Conservation (phyloP, 2,888 invertebrate species). For the Sminthurinus aureus region DNA sequence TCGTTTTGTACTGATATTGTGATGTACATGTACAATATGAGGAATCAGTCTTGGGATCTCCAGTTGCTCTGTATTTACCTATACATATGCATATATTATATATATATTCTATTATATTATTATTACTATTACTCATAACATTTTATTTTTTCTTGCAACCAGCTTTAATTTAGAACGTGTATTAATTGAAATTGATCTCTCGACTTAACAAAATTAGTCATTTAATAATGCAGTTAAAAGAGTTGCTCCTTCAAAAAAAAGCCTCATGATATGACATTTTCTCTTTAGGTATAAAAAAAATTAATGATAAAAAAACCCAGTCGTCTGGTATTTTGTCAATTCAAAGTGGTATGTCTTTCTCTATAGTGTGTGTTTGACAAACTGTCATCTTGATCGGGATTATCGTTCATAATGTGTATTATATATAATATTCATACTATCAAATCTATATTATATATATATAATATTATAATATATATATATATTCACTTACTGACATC, state of each 20-base stretch:
- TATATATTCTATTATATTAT: constrained; percentile 14
- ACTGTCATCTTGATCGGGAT: constrained; percentile 6
- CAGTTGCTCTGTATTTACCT: constrained; percentile 22
- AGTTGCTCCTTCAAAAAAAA: constrained; percentile 33
- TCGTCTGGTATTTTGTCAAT: constrained; percentile 29
- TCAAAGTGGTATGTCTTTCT: constrained; percentile 25
- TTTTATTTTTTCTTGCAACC: constrained; percentile 14
- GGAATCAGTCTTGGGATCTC: constrained; percentile 26
- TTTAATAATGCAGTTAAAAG: constrained; percentile 17
- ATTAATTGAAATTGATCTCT: constrained; percentile 2
- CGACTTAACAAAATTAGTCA: constrained; percentile 14
- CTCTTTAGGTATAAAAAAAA: constrained; percentile 17
- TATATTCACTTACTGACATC: no score
- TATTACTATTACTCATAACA: constrained; percentile 20
- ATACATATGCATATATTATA: neutral
- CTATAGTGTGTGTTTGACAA: constrained; percentile 18
- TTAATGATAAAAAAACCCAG: constrained; percentile 4
- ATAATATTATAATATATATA: no score
- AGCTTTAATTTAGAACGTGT: constrained; percentile 18
- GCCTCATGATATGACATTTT: constrained; percentile 17
- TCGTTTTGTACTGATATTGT: constrained; percentile 16
- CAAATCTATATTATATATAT: no score
- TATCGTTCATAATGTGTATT: neutral
- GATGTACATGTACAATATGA: constrained; percentile 22
- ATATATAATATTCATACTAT: no score